These are phyloP conservation scores for Polia nebulosa DNA, from an alignment of 2,888 invertebrate species.

Conservation along the genomic window DNA sequence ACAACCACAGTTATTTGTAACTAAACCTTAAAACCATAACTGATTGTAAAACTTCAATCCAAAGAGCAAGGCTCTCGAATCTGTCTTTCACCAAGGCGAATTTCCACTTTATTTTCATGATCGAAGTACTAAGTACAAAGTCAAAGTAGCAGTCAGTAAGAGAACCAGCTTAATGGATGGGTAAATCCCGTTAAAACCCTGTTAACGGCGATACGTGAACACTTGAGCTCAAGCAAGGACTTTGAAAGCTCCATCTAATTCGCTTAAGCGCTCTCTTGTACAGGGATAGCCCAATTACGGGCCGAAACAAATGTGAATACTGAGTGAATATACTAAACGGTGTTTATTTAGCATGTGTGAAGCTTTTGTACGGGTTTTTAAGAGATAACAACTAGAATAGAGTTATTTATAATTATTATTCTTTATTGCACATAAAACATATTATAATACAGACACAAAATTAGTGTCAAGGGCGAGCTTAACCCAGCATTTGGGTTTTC, in stretches of 20 bases:
- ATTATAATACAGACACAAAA: no score
- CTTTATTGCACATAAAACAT: no score
- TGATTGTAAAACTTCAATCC: background rate
- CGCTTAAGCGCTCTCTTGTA: conserved; percentile 65
- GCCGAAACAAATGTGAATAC: conserved; percentile 43
- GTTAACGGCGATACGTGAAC: conserved; percentile 70
- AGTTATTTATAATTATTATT: no score
- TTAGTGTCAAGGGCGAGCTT: no score
- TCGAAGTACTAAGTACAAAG: conserved; percentile 42
- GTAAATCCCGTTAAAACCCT: conserved; percentile 67
- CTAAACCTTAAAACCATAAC: no score
- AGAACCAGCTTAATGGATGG: conserved; percentile 63
- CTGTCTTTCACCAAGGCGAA: conserved; percentile 5
- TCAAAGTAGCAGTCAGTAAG: conserved; percentile 45
- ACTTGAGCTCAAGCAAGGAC: conserved; percentile 66
- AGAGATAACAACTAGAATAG: no score
- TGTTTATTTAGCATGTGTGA: conserved; percentile 8
- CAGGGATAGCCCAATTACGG: conserved; percentile 66
- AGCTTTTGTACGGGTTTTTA: background rate
- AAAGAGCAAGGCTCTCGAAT: background rate
- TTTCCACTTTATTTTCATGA: conserved; percentile 35
- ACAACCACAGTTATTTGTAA: background rate
- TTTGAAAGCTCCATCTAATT: conserved; percentile 69
- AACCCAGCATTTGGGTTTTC: no score
- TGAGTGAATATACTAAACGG: conserved; percentile 35